These are phyloP conservation scores for Pica pica DNA, from an alignment of 2,113 vertebrate genomes.

Conservation along the genomic window DNA sequence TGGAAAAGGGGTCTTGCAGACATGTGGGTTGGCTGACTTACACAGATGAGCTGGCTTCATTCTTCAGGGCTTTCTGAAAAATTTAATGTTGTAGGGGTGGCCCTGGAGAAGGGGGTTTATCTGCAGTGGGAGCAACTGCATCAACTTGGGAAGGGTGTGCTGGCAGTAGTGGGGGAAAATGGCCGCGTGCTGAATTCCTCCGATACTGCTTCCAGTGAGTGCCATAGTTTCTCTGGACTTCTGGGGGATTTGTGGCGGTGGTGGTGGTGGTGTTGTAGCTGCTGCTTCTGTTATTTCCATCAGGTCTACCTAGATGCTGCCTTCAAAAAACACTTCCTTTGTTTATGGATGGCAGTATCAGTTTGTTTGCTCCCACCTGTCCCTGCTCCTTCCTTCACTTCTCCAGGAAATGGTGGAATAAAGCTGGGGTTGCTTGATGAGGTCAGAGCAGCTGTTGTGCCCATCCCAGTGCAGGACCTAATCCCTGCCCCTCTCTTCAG, in stretches of 20 bases:
- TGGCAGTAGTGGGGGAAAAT: neutral
- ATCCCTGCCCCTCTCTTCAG: neutral
- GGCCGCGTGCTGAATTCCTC: neutral
- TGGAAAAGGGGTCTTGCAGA: neutral
- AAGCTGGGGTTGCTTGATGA: neutral
- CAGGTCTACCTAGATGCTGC: neutral
- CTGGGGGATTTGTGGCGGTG: neutral
- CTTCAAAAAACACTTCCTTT: neutral
- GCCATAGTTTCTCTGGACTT: neutral
- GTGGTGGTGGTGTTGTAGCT: neutral
- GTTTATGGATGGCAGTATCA: neutral
- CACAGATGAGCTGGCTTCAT: neutral
- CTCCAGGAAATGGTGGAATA: neutral
- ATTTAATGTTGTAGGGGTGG: neutral
- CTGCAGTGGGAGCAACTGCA: neutral
- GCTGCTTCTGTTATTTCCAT: neutral
- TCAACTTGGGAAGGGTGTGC: neutral
- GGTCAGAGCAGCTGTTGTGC: neutral
- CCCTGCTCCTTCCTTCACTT: neutral
- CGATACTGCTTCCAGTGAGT: neutral
- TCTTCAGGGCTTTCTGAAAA: neutral
- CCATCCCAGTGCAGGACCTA: accelerated
- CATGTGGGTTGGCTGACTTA: neutral
- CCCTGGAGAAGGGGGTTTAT: neutral
- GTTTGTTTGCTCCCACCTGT: neutral